Base-by-base conservation (phyloP, 2,888 invertebrate genomes). In the Pheosia gnoma region DNA sequence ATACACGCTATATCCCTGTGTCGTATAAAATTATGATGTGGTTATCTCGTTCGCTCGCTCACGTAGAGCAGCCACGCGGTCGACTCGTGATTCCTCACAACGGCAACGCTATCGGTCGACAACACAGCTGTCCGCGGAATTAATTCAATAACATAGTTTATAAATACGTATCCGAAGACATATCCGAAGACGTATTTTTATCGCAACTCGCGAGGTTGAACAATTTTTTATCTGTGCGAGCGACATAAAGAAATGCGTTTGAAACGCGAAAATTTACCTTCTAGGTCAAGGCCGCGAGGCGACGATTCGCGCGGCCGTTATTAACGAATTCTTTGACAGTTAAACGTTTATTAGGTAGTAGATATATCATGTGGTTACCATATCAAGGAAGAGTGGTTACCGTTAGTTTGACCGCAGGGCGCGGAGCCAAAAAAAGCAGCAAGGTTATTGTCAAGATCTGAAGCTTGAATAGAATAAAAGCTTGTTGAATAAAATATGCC, bases 21-120 rank as follows among this genome's bases (percentile, higher is more conserved):
- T 25, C 25, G 25, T 25, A 25, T 25, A 47, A 7, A 10, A 47
- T 47, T 47, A n/a, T 11, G n/a, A n/a, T 63, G 72, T 45, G 71
- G 73, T 75, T 79, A 79, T 79, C 78, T 72, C 59, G 68, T 53
- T 10, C 43, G 52, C 36, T 49, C 43, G 62, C 25, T 1, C 1
- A 2, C 25, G 25, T 25, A 25, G 25, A 52, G 51, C 37, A 5
- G 11, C 54, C 71, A 80, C 73, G 80, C 75, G 68, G 38, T 38
- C 10, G 3, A 7, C 54, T 60, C 79, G 77, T 80, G 80, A 68
- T 71, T 25, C 25, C 62, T 63, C 53, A 53, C 65, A 25, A 25
- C 59, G 49, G 9, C 54, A 59, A 66, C 65, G 61, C 59, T 68
- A 70, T 68, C 74, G 59, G 65, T 60, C 61, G 49, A 61, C 63